phyloP scores from a whole-genome alignment of 2,888 invertebrate species.

The Limnephilus auricula region DNA sequence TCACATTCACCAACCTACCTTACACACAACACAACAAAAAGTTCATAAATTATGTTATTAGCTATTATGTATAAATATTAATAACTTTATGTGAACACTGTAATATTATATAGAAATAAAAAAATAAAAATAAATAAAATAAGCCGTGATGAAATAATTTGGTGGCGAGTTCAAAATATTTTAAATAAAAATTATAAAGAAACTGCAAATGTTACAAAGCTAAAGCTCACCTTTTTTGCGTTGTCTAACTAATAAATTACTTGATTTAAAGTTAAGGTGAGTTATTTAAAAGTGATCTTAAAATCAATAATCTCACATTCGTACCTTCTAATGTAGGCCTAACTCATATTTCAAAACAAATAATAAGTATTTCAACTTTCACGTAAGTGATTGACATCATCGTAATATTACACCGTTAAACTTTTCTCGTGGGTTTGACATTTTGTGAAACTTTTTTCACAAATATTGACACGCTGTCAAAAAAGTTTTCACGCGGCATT shows the following conservation, averaged over 20 bases:
- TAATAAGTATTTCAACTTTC: background rate
- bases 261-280: background rate
- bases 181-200: too few relatives aligned
- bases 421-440: background rate
- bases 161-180: too few relatives aligned
- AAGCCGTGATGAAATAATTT: too few relatives aligned
- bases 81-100: too few relatives aligned
- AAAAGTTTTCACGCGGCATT: background rate
- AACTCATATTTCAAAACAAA: background rate
- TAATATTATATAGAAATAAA: too few relatives aligned
- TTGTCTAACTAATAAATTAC: background rate
- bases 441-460: background rate
- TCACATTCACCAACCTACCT: too few relatives aligned
- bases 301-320: background rate
- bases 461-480: background rate
- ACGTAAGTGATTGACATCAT: background rate
- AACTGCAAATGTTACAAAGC: too few relatives aligned
- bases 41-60: too few relatives aligned
- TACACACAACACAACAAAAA: too few relatives aligned
- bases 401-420: background rate
- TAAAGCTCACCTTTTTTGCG: background rate
- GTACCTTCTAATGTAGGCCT: background rate
- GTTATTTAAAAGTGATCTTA: background rate
- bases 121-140: too few relatives aligned
- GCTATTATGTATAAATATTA: too few relatives aligned